Conservation (phyloP, 1,140 invertebrate species). For the Radopholus similis region DNA sequence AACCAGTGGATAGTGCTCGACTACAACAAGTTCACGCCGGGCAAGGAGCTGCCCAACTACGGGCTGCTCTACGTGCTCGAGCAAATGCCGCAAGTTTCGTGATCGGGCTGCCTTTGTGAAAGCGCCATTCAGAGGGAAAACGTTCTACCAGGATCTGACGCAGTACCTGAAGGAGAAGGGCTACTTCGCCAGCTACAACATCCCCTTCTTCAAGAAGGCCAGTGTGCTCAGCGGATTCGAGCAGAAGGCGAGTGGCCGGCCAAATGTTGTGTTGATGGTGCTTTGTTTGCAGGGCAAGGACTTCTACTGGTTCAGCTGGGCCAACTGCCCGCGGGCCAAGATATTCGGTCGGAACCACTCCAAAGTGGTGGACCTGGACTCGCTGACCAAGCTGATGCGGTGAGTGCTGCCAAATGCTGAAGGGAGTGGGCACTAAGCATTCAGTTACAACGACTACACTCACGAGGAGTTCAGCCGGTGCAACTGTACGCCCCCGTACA, state of each 20-base stretch:
- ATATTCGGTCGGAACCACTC: conserved; percentile 69
- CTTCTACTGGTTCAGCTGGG: conserved; percentile 69
- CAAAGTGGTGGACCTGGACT: conserved; percentile 64
- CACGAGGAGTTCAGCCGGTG: conserved; percentile 71
- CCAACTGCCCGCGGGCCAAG: conserved; percentile 68
- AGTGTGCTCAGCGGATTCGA: conserved; percentile 65
- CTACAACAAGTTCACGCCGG: conserved; percentile 68
- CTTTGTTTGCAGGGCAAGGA: conserved; percentile 23
- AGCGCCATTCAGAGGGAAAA: neutral
- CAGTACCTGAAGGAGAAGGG: conserved; percentile 67
- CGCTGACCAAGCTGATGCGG: conserved; percentile 69
- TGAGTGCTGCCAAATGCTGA: conserved; percentile 40
- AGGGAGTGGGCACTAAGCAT: no score
- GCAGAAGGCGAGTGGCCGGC: no score
- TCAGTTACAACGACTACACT: conserved; percentile 70
- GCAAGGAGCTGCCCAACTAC: conserved; percentile 62
- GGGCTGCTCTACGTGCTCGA: conserved; percentile 75
- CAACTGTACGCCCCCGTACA: conserved; percentile 72
- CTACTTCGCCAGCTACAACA: conserved; percentile 77
- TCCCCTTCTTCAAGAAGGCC: conserved; percentile 72
- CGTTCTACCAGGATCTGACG: conserved; percentile 69
- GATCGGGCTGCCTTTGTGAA: neutral
- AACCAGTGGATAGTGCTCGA: conserved; percentile 84
- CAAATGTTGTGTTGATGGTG: neutral
- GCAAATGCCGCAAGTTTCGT: conserved; percentile 69